A percentile compares a stretch with the other conserved stretches of the same genome.
Evolutionary conservation across 2,113 vertebrate genomes (phyloP).

Genomic region (Aptenodytes forsteri): DNA sequence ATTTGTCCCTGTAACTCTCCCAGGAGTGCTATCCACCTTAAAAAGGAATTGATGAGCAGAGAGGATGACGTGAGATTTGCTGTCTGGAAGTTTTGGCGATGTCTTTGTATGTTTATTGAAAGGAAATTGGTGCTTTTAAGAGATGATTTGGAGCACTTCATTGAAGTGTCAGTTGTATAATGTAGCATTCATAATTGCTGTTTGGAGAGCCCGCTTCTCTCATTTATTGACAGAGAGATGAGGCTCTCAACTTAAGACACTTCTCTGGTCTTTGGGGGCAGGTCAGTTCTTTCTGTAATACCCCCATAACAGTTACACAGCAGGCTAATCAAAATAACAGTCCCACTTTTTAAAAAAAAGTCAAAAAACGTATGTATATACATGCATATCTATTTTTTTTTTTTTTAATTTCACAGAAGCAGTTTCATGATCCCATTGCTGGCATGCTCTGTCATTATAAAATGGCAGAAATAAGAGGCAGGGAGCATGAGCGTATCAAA

Average conservation of each 20-base stretch:
- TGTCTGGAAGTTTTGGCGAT: not conserved
- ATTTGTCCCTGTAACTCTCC: not conserved
- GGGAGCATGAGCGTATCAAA: not conserved
- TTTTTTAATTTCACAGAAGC: not conserved
- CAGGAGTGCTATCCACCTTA: not conserved
- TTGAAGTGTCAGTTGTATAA: not conserved
- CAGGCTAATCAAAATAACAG: not conserved
- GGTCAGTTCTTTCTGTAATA: not conserved
- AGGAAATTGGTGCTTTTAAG: not conserved
- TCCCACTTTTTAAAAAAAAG: not conserved
- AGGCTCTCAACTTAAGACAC: not conserved
- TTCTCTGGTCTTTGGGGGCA: not conserved
- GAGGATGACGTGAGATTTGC: not conserved
- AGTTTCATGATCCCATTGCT: not conserved
- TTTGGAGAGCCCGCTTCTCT: not conserved
- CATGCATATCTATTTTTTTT: not conserved
- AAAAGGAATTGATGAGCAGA: not conserved
- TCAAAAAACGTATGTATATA: not conserved
- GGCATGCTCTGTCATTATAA: not conserved
- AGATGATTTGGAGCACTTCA: not conserved
- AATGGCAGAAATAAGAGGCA: not conserved
- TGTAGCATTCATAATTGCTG: not conserved
- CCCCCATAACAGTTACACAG: not conserved
- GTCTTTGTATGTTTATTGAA: not conserved
- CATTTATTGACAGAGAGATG: not conserved